Evolutionary conservation across 2,113 vertebrate genomes (phyloP).

Genomic region (Malurus elegans): DNA sequence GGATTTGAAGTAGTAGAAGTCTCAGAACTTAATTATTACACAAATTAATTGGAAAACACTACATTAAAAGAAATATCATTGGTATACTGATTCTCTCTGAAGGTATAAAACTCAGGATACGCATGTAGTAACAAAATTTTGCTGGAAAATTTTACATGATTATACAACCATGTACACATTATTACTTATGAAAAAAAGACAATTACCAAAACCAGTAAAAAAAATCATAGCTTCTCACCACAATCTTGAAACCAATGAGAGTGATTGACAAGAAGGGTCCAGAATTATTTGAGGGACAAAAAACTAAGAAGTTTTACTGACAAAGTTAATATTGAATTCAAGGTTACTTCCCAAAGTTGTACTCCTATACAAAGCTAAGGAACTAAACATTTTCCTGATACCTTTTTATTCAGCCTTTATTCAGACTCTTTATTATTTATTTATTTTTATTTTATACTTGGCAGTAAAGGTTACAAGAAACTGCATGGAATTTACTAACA

Average conservation of each 20-base stretch:
- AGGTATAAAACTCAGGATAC: neutral
- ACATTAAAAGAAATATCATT: neutral
- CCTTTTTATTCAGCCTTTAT: neutral
- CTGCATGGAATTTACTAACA: neutral
- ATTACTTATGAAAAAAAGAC: neutral
- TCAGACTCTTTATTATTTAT: neutral
- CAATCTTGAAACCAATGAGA: neutral
- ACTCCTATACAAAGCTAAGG: neutral
- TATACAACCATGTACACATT: neutral
- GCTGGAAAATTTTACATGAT: neutral
- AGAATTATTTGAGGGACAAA: neutral
- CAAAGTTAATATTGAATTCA: neutral
- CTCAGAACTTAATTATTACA: neutral
- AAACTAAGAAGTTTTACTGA: neutral
- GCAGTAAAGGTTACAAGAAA: neutral
- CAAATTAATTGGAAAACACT: neutral
- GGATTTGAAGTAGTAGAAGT: neutral
- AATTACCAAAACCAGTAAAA: neutral
- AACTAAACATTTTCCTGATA: neutral
- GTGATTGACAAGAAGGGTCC: neutral
- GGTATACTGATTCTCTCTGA: neutral
- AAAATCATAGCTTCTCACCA: neutral
- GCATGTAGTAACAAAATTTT: neutral
- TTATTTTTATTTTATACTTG: neutral
- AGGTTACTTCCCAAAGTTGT: neutral